Conservation (phyloP, 2,113 vertebrate species). For the Mastomys natalensis region DNA sequence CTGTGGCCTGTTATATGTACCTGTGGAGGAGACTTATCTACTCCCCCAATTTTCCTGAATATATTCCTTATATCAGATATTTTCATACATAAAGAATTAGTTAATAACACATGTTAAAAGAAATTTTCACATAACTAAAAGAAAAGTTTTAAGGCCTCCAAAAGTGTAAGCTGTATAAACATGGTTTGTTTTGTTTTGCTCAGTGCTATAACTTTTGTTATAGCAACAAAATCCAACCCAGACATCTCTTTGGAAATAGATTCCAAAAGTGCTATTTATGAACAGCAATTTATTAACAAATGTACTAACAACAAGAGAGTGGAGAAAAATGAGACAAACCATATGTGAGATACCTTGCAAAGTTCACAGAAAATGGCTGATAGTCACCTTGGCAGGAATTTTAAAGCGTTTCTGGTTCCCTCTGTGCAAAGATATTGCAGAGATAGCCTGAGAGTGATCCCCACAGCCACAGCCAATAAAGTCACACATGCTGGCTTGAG, state of each 20-base stretch:
- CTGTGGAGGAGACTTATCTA: no score
- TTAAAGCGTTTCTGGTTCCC: neutral
- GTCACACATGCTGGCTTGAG: neutral
- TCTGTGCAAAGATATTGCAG: neutral
- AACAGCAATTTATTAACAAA: constrained; percentile 32
- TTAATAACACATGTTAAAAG: no score
- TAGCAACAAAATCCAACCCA: neutral
- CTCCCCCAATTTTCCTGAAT: no score
- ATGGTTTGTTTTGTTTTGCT: neutral
- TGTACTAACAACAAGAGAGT: neutral
- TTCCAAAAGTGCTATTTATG: neutral
- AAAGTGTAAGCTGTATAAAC: neutral
- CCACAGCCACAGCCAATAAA: neutral
- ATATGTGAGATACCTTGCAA: neutral
- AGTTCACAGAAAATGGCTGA: neutral
- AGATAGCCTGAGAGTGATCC: neutral
- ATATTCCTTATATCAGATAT: no score
- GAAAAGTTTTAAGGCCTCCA: no score
- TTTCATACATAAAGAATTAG: no score
- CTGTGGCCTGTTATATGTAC: neutral
- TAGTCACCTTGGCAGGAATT: neutral
- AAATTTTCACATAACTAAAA: no score
- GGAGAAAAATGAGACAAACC: neutral
- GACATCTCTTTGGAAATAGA: neutral
- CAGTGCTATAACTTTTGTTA: neutral